Conservation (phyloP, 2,113 vertebrate species). For the Ceuthmochares aereus region DNA sequence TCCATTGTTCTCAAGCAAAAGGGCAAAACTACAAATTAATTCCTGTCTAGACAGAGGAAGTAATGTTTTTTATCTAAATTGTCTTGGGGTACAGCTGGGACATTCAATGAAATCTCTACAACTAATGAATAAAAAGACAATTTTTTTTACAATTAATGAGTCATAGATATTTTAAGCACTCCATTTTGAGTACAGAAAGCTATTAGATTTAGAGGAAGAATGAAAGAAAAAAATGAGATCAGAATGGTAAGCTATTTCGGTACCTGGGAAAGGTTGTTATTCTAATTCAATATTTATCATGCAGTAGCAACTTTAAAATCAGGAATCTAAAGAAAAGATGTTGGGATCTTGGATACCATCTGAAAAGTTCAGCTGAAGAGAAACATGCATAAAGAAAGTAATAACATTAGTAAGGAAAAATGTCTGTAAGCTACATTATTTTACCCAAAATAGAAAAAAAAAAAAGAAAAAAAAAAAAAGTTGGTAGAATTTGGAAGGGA, state of each 20-base stretch:
- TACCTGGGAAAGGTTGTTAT: slow-evolving; percentile 41
- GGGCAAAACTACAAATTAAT: slow-evolving; percentile 51
- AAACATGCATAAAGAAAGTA: slow-evolving; percentile 12
- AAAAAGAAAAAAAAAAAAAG: not conserved
- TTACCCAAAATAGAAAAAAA: not conserved
- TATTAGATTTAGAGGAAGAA: slow-evolving; percentile 51
- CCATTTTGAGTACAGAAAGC: slow-evolving; percentile 32
- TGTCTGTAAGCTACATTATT: slow-evolving; percentile 1
- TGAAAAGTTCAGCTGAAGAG: slow-evolving; percentile 32
- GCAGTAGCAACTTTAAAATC: slow-evolving; percentile 26
- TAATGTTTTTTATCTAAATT: slow-evolving; percentile 50
- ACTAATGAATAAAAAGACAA: slow-evolving; percentile 58
- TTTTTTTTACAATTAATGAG: slow-evolving; percentile 63
- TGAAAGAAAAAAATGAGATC: slow-evolving; percentile 61
- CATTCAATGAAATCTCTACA: slow-evolving; percentile 23
- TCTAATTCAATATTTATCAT: slow-evolving; percentile 57
- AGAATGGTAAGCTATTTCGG: slow-evolving; percentile 38
- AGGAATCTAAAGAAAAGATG: slow-evolving; percentile 5
- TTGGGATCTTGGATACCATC: slow-evolving; percentile 14
- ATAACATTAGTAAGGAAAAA: slow-evolving; percentile 25
- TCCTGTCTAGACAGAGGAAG: slow-evolving; percentile 53
- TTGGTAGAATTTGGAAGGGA: slow-evolving; percentile 19
- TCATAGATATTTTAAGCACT: slow-evolving; percentile 65
- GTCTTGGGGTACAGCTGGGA: slow-evolving; percentile 43
- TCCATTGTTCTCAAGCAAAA: not conserved